Conservation (phyloP, 2,797 vertebrate species). For the Pseudopleuronectes americanus region DNA sequence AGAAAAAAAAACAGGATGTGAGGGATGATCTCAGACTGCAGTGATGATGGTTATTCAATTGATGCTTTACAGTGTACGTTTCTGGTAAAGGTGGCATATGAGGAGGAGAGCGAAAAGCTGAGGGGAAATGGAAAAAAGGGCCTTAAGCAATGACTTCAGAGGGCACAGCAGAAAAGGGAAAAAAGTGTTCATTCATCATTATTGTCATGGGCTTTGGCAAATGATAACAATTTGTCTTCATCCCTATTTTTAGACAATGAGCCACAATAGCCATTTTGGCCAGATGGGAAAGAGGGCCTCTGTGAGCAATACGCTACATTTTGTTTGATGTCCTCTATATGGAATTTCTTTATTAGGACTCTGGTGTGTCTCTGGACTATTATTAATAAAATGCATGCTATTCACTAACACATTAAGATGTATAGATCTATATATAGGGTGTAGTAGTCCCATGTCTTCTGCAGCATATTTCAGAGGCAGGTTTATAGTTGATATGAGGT, state of each 20-base stretch:
- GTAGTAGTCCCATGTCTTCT: background rate
- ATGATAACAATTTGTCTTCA: slow-evolving; percentile 99
- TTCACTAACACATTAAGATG: slow-evolving; percentile 71
- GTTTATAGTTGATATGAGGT: background rate
- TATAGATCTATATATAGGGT: slow-evolving; percentile 40
- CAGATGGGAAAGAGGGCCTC: slow-evolving; percentile 97
- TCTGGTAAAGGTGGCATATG: slow-evolving; percentile 24
- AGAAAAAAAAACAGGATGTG: slow-evolving; percentile 14
- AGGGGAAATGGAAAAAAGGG: slow-evolving; percentile 83
- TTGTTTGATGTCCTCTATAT: slow-evolving; percentile 81
- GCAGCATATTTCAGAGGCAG: background rate
- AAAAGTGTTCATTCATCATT: slow-evolving; percentile 99
- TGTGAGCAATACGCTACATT: slow-evolving; percentile 91
- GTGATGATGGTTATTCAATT: slow-evolving; percentile 43
- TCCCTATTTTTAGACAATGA: slow-evolving; percentile 99
- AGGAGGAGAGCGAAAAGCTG: slow-evolving; percentile 46
- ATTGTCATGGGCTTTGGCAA: slow-evolving; percentile 99
- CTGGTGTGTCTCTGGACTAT: slow-evolving; percentile 36
- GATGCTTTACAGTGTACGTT: slow-evolving; percentile 39
- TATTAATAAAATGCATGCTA: slow-evolving; percentile 50
- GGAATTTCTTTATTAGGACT: slow-evolving; percentile 75
- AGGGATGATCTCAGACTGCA: slow-evolving; percentile 22
- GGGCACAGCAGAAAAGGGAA: slow-evolving; percentile 83
- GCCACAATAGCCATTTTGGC: slow-evolving; percentile 97
- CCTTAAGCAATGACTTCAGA: slow-evolving; percentile 99